These are phyloP conservation scores for Chironomus tepperi DNA, from an alignment of 1,140 invertebrate species.

Conservation along the genomic window DNA sequence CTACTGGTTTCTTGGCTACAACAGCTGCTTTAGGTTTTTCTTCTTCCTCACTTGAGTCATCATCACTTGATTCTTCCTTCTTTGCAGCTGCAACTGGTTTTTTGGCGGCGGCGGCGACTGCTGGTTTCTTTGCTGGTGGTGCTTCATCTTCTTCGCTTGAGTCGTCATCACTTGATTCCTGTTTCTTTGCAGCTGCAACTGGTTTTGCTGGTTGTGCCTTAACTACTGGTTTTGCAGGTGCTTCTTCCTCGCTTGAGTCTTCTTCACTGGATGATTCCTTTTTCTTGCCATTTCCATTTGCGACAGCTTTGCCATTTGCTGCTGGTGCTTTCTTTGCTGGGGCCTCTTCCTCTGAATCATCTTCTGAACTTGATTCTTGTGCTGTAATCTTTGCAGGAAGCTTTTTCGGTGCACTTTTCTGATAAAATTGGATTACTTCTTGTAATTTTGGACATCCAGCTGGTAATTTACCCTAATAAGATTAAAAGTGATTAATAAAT, in stretches of 20 bases:
- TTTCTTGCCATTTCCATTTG: slow-evolving; percentile 14
- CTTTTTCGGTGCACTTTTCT: slow-evolving; percentile 43
- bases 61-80: slow-evolving; percentile 20
- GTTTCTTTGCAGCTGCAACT: slow-evolving; percentile 28
- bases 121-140: slow-evolving; percentile 27
- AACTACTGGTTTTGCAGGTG: slow-evolving; percentile 27
- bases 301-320: background rate
- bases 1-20: slow-evolving; percentile 27
- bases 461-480: slow-evolving; percentile 39
- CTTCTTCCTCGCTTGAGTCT: slow-evolving; percentile 28
- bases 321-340: slow-evolving; percentile 27
- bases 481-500: slow-evolving; percentile 3
- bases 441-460: slow-evolving; percentile 45
- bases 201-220: slow-evolving; percentile 30
- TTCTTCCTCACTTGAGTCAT: slow-evolving; percentile 31
- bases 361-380: slow-evolving; percentile 24
- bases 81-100: slow-evolving; percentile 30
- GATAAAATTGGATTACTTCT: slow-evolving; percentile 44
- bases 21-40: slow-evolving; percentile 29
- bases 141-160: slow-evolving; percentile 34
- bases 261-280: slow-evolving; percentile 29
- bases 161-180: slow-evolving; percentile 35
- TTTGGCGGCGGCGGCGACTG: slow-evolving; percentile 28
- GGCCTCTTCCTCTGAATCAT: slow-evolving; percentile 29
- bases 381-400: slow-evolving; percentile 32